phyloP scores from a whole-genome alignment of 1,140 invertebrate genomes.

The Trachymyrmex cornetzi region DNA sequence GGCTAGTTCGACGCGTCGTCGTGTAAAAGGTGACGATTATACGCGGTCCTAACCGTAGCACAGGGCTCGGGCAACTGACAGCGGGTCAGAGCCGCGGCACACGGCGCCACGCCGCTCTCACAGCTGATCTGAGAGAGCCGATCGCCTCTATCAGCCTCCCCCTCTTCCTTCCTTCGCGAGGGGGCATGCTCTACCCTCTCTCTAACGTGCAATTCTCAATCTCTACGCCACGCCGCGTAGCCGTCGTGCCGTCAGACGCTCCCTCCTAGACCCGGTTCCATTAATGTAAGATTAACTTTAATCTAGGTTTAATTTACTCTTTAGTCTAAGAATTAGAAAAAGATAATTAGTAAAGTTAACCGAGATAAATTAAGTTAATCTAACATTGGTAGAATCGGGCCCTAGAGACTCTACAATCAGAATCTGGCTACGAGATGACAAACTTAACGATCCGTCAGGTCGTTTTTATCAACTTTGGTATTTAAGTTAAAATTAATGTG shows the following conservation, averaged over 20 bases:
- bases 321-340: no score
- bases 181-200: slow-evolving; percentile 66
- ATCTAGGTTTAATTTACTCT: no score
- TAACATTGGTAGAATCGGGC: no score
- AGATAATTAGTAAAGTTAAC: no score
- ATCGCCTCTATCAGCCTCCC: slow-evolving; percentile 74
- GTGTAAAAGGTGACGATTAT: slow-evolving; percentile 74
- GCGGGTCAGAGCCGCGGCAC: slow-evolving; percentile 84
- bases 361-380: no score
- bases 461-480: no score
- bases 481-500: no score
- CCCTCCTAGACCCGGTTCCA: slow-evolving; percentile 39
- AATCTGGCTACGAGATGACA: no score
- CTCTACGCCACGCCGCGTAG: slow-evolving; percentile 45
- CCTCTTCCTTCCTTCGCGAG: slow-evolving; percentile 29
- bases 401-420: no score
- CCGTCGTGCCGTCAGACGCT: slow-evolving; percentile 26
- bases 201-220: slow-evolving; percentile 72
- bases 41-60: slow-evolving; percentile 86
- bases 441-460: no score
- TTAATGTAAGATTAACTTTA: background rate
- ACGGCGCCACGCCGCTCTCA: slow-evolving; percentile 85
- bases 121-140: slow-evolving; percentile 82
- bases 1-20: slow-evolving; percentile 40
- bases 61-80: slow-evolving; percentile 87